Conservation (phyloP, 2,113 vertebrate species). For the Gymnogyps californianus region DNA sequence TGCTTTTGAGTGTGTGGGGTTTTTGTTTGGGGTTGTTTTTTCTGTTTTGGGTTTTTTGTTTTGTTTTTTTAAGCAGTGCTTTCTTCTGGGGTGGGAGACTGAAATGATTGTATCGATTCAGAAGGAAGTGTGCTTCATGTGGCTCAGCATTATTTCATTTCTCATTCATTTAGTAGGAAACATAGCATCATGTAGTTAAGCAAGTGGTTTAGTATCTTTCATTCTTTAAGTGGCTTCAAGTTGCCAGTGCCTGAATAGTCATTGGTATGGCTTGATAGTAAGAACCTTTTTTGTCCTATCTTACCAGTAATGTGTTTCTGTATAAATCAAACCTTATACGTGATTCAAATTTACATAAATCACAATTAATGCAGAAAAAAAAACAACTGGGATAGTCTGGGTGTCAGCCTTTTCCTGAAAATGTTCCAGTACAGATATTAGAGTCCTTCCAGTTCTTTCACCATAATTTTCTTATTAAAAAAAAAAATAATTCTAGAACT, state of each 20-base stretch:
- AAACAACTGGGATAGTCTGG: not conserved
- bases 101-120: not conserved
- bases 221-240: not conserved
- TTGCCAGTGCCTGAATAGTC: not conserved
- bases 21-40: not conserved
- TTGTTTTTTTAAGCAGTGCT: not conserved
- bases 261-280: not conserved
- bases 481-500: not conserved
- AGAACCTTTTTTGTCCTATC: not conserved
- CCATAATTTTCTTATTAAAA: not conserved
- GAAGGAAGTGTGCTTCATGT: not conserved
- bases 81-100: not conserved
- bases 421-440: not conserved
- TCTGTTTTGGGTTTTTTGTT: not conserved
- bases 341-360: not conserved
- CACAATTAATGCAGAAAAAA: not conserved
- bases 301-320: not conserved
- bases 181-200: not conserved
- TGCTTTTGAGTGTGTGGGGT: not conserved
- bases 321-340: not conserved
- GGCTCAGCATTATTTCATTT: not conserved
- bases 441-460: not conserved
- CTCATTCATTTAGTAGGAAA: conserved; percentile 1
- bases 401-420: not conserved
- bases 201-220: not conserved